Conservation (phyloP, 2,888 invertebrate species). For the Rhorus exstirpatorius region DNA sequence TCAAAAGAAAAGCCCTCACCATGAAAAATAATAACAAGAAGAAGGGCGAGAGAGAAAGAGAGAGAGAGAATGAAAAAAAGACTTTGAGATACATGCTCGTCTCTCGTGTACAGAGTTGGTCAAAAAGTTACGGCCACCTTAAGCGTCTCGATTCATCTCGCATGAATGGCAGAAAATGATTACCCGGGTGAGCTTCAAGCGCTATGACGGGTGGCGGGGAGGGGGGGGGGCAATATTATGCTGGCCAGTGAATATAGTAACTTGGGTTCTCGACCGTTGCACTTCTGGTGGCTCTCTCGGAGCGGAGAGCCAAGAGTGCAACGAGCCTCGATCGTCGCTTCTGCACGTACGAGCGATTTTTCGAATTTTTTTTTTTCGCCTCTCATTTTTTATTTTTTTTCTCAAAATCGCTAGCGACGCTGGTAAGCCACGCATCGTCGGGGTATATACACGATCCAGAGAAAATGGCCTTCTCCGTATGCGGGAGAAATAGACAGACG, state of each 20-base stretch:
- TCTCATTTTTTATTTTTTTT: constrained; percentile 25
- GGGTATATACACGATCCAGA: constrained; percentile 6
- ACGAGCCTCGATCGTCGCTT: constrained; percentile 66
- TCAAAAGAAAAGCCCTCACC: constrained; percentile 51
- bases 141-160: constrained; percentile 74
- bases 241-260: constrained; percentile 48
- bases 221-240: constrained; percentile 52
- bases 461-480: constrained; percentile 32
- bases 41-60: neutral
- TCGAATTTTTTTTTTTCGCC: constrained; percentile 59
- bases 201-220: neutral
- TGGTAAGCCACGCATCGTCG: constrained; percentile 61
- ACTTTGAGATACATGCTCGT: constrained; percentile 29
- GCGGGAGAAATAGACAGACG: constrained; percentile 50
- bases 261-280: constrained; percentile 40
- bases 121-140: constrained; percentile 75
- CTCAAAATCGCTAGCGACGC: constrained; percentile 54
- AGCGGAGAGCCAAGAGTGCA: constrained; percentile 55
- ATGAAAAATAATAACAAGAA: constrained; percentile 15
- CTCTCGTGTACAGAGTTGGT: constrained; percentile 42
- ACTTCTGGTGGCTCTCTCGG: constrained; percentile 18
- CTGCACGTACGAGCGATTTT: constrained; percentile 80
- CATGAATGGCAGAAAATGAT: constrained; percentile 77
- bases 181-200: constrained; percentile 72
- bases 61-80: constrained; percentile 21